These are phyloP conservation scores for Brevimyrus niger DNA, from an alignment of 2,113 vertebrate species.

Conservation along the genomic window DNA sequence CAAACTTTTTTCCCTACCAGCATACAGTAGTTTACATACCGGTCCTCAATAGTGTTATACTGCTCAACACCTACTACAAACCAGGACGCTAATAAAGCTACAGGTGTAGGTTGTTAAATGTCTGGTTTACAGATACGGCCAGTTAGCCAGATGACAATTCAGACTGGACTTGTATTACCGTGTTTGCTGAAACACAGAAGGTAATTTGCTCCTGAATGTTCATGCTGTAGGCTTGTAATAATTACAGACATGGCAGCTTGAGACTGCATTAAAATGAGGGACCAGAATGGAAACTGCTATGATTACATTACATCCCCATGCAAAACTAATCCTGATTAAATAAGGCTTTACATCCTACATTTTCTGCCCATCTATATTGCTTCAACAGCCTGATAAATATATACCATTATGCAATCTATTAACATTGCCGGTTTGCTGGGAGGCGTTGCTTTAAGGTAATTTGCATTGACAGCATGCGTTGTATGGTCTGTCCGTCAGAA, in stretches of 20 bases:
- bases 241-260: background rate
- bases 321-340: background rate
- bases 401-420: background rate
- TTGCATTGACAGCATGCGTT: background rate
- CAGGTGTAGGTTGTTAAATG: background rate
- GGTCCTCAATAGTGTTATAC: background rate
- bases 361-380: background rate
- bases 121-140: too few species aligned
- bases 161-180: background rate
- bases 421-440: background rate
- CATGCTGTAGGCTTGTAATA: background rate
- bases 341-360: background rate
- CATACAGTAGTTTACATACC: background rate
- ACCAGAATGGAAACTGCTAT: background rate
- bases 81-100: background rate
- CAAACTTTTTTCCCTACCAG: background rate
- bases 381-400: background rate
- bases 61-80: background rate
- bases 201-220: background rate
- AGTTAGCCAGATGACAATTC: background rate
- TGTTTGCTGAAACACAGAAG: background rate
- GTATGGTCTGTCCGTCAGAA: background rate
- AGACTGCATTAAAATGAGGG: background rate
- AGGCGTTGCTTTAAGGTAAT: background rate
- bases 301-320: background rate